phyloP scores from a whole-genome alignment of 2,113 vertebrate species.

The Diphyllodes magnificus region DNA sequence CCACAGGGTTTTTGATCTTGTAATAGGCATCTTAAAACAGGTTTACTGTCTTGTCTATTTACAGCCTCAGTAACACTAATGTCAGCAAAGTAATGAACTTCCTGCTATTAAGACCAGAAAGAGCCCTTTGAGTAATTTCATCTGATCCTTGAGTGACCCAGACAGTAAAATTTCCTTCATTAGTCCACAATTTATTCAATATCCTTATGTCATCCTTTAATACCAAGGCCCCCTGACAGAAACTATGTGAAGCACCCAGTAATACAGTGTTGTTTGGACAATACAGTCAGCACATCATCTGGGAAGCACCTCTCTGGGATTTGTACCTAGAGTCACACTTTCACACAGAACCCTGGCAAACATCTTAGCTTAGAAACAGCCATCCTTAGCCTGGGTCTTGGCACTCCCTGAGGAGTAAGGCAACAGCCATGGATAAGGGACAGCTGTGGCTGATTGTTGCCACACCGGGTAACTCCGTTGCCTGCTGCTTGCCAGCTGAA shows the following conservation, averaged over 20 bases:
- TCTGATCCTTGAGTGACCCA: not conserved
- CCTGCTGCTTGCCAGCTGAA: not conserved
- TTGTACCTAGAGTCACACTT: not conserved
- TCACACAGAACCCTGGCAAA: not conserved
- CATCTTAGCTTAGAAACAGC: not conserved
- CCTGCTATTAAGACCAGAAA: not conserved
- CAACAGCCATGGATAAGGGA: not conserved
- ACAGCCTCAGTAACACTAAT: not conserved
- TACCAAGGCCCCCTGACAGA: not conserved
- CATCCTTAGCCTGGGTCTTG: not conserved
- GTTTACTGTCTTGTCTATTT: not conserved
- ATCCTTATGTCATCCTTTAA: not conserved
- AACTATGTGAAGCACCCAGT: not conserved
- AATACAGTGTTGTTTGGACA: not conserved
- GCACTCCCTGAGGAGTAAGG: not conserved
- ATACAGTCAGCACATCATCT: not conserved
- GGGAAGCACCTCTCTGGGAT: not conserved
- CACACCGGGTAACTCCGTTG: not conserved
- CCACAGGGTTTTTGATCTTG: constrained; percentile 44
- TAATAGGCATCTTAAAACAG: constrained; percentile 37
- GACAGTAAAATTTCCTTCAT: not conserved
- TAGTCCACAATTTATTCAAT: not conserved
- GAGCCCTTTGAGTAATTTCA: not conserved
- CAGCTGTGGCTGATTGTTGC: not conserved
- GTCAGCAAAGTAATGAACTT: not conserved